Evolutionary conservation across 2,888 invertebrate species (phyloP).

Genomic region (Drosophila lutescens): DNA sequence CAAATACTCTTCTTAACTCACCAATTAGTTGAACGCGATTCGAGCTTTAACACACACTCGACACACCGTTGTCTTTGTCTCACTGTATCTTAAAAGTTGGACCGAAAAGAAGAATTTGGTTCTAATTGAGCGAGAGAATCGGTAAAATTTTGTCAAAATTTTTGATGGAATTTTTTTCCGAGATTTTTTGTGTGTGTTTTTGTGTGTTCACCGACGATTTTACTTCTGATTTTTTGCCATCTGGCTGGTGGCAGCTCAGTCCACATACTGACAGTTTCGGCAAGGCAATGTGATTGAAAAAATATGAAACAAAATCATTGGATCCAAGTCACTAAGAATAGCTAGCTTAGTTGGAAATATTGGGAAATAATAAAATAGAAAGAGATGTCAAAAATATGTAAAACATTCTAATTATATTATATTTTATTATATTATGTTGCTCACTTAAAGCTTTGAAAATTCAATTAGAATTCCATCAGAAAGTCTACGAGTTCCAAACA

Average conservation of each 20-base stretch:
- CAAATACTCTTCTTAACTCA: neutral
- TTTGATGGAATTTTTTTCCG: conserved; percentile 48
- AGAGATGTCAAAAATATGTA: neutral
- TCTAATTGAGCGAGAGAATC: conserved; percentile 7
- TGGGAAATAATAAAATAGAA: neutral
- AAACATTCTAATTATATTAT: no score
- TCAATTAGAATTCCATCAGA: conserved; percentile 19
- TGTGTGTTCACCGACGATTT: conserved; percentile 55
- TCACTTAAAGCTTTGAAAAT: conserved; percentile 3
- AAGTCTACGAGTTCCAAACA: neutral
- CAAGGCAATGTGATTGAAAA: conserved; percentile 8
- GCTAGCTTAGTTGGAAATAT: neutral
- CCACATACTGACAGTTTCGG: conserved; percentile 2
- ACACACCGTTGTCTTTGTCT: neutral
- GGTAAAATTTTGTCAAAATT: conserved; percentile 31
- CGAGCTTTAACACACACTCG: conserved; percentile 2
- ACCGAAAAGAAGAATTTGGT: conserved; percentile 18
- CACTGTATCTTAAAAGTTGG: neutral
- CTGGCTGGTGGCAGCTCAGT: neutral
- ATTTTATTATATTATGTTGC: neutral
- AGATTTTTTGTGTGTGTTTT: conserved; percentile 48
- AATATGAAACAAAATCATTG: neutral
- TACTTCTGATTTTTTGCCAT: conserved; percentile 40
- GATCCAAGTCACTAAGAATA: no score
- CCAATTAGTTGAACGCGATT: conserved; percentile 4